These are phyloP conservation scores for Morphnarchus princeps DNA, from an alignment of 2,113 vertebrate genomes.

Conservation along the genomic window DNA sequence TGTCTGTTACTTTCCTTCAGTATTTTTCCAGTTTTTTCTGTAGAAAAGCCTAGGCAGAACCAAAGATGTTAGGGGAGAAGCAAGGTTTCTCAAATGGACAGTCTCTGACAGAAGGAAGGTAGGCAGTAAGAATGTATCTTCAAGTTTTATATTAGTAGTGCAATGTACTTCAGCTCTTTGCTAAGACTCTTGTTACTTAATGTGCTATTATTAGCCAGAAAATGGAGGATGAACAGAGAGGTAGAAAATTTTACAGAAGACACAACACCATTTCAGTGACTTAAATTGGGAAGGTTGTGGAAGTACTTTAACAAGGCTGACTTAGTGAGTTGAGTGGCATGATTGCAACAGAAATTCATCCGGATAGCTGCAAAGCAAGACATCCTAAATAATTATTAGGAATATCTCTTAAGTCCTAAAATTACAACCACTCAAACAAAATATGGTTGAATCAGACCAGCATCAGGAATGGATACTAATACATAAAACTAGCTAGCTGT, in stretches of 20 bases:
- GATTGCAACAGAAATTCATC: not conserved
- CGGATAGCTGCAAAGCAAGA: not conserved
- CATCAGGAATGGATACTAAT: not conserved
- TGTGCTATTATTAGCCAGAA: constrained; percentile 1
- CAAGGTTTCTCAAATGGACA: not conserved
- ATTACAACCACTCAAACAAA: not conserved
- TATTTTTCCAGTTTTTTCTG: not conserved
- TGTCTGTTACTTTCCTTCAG: not conserved
- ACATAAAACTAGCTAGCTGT: not conserved
- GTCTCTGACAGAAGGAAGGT: not conserved
- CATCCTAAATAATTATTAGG: not conserved
- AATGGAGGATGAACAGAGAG: not conserved
- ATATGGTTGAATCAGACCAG: not conserved
- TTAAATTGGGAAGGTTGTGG: not conserved
- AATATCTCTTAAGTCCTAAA: not conserved
- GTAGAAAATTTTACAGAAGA: not conserved
- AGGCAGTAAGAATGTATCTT: not conserved
- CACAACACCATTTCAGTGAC: not conserved
- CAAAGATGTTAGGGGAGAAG: not conserved
- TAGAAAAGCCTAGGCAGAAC: not conserved
- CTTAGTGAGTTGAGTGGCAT: not conserved
- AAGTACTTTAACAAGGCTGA: not conserved
- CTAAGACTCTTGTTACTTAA: not conserved
- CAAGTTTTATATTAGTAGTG: not conserved
- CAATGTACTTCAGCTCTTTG: not conserved